phyloP scores from a whole-genome alignment of 2,113 vertebrate species.

The Capricornis sumatraensis region DNA sequence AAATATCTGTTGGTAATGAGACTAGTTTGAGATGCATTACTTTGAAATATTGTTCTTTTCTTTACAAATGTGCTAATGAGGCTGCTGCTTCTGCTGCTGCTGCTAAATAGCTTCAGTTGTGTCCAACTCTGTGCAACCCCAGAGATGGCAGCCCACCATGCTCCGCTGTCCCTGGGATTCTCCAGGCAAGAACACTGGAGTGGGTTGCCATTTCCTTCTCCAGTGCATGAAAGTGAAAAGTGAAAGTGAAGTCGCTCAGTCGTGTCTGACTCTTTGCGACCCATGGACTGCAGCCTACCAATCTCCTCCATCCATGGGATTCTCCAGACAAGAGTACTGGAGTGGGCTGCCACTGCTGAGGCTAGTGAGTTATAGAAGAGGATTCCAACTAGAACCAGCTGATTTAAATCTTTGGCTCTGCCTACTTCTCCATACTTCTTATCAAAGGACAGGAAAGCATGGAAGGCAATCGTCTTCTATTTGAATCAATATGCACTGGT shows the following conservation, averaged over 20 bases:
- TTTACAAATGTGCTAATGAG: neutral
- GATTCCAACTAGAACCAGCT: neutral
- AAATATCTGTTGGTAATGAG: rapidly evolving
- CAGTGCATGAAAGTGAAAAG: too few relatives aligned
- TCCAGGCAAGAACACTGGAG: too few relatives aligned
- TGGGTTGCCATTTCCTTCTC: too few relatives aligned
- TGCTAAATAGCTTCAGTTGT: rapidly evolving
- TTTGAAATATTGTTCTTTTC: neutral
- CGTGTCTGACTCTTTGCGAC: rapidly evolving
- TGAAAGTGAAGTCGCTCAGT: too few relatives aligned
- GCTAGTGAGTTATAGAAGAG: neutral
- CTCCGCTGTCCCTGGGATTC: too few relatives aligned
- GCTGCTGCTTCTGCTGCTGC: too few relatives aligned
- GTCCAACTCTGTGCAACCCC: too few relatives aligned
- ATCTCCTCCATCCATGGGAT: too few relatives aligned
- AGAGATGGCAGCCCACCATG: rapidly evolving
- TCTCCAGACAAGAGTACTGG: too few relatives aligned
- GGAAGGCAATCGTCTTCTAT: neutral
- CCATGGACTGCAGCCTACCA: too few relatives aligned
- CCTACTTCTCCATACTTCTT: neutral
- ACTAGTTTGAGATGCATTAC: neutral
- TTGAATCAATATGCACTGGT: neutral
- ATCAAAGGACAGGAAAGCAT: neutral
- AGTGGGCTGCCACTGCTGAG: neutral
- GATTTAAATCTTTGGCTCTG: neutral